Conservation (phyloP, 2,888 invertebrate genomes). For the Melikaiella ostensackeni region DNA sequence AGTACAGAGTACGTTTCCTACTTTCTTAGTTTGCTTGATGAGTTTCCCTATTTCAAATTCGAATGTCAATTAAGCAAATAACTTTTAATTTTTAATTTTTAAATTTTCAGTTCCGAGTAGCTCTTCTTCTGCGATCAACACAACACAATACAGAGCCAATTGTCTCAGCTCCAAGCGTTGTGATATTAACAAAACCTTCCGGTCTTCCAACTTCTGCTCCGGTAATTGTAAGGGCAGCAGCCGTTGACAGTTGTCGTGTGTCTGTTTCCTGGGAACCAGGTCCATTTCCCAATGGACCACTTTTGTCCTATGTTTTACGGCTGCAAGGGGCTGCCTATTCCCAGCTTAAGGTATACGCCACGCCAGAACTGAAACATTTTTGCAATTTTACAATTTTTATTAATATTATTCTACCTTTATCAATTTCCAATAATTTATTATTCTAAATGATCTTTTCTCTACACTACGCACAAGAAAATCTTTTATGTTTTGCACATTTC, state of each 20-base stretch:
- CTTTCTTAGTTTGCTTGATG: background rate
- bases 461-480: slow-evolving; percentile 23
- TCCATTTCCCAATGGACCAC: slow-evolving; percentile 90
- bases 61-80: background rate
- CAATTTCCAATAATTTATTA: background rate
- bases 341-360: slow-evolving; percentile 82
- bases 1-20: slow-evolving; percentile 86
- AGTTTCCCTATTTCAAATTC: no score
- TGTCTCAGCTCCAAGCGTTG: slow-evolving; percentile 86
- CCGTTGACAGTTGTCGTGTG: slow-evolving; percentile 89
- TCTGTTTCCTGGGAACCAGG: slow-evolving; percentile 94
- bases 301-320: slow-evolving; percentile 90
- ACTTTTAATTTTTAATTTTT: background rate
- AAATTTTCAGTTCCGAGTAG: slow-evolving; percentile 89
- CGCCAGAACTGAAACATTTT: slow-evolving; percentile 64
- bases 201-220: slow-evolving; percentile 89
- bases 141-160: slow-evolving; percentile 83
- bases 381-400: slow-evolving; percentile 29
- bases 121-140: slow-evolving; percentile 85
- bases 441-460: slow-evolving; percentile 39
- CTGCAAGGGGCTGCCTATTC: slow-evolving; percentile 81
- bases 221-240: slow-evolving; percentile 85
- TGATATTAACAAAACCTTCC: slow-evolving; percentile 86
- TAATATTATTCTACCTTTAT: background rate
- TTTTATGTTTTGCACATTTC: background rate